Evolutionary conservation across 2,797 vertebrate genomes (phyloP).

Genomic region (Brachymystax lenok): DNA sequence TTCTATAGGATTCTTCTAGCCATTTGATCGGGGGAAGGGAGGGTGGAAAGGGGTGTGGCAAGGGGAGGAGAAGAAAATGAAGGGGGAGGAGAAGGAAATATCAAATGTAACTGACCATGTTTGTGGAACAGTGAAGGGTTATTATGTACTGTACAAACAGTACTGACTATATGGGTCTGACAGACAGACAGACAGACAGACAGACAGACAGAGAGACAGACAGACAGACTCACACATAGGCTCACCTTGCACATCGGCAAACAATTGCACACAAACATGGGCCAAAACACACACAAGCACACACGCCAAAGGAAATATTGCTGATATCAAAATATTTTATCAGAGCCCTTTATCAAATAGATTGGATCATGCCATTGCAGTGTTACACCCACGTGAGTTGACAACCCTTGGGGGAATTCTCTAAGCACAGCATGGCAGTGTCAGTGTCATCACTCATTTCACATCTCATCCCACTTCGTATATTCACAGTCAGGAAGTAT

Average conservation of each 20-base stretch:
- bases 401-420: not conserved
- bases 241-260: not conserved
- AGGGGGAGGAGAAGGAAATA: not conserved
- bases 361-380: not conserved
- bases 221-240: slow-evolving; percentile 1
- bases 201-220: not conserved
- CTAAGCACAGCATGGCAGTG: not conserved
- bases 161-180: not conserved
- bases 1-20: not conserved
- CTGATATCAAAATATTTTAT: slow-evolving; percentile 14
- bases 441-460: not conserved
- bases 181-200: not conserved
- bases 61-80: not conserved
- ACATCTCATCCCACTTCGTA: not conserved
- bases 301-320: slow-evolving; percentile 3
- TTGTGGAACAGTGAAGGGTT: not conserved
- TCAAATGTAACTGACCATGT: not conserved
- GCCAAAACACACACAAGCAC: slow-evolving; percentile 9
- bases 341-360: slow-evolving; percentile 7
- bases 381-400: not conserved
- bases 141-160: not conserved
- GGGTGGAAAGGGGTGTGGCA: not conserved
- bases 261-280: not conserved
- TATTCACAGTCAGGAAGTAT: not conserved
- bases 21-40: slow-evolving; percentile 1